A percentile compares a stretch with the other conserved stretches of the same genome.
phyloP scores from a whole-genome alignment of 2,113 vertebrate species.

The Quiscalus mexicanus region DNA sequence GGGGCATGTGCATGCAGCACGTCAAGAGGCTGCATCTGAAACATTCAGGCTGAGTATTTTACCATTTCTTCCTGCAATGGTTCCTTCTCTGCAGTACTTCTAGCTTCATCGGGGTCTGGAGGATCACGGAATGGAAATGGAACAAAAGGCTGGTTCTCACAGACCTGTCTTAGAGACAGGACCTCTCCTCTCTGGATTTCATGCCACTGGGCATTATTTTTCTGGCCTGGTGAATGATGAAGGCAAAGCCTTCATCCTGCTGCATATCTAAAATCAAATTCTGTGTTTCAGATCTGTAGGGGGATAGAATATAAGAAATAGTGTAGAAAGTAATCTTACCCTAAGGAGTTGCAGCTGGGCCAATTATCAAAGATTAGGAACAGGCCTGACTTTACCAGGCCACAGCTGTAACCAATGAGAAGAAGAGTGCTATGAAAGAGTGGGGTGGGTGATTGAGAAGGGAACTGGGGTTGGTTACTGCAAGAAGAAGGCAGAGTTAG shows the following conservation, averaged over 20 bases:
- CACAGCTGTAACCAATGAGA: too few species aligned
- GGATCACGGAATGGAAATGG: slow-evolving; percentile 64
- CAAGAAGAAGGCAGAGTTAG: too few species aligned
- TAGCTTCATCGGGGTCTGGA: slow-evolving; percentile 67
- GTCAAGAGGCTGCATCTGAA: slow-evolving; percentile 86
- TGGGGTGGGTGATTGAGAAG: too few species aligned
- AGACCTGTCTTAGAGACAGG: slow-evolving; percentile 84
- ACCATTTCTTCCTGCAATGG: slow-evolving; percentile 81
- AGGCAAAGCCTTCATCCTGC: slow-evolving; percentile 71
- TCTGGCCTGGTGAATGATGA: slow-evolving; percentile 72
- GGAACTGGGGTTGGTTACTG: too few species aligned
- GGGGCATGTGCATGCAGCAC: slow-evolving; percentile 46
- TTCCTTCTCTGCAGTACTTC: slow-evolving; percentile 78
- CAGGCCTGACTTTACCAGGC: too few species aligned
- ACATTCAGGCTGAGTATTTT: slow-evolving; percentile 86
- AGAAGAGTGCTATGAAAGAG: too few species aligned
- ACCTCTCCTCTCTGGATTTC: slow-evolving; percentile 87
- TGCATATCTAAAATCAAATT: slow-evolving; percentile 73
- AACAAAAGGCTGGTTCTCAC: slow-evolving; percentile 86
- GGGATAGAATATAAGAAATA: too few species aligned
- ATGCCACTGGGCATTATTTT: slow-evolving; percentile 78
- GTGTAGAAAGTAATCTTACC: too few species aligned
- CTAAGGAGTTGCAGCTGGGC: too few species aligned
- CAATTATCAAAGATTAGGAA: too few species aligned
- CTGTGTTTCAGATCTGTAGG: slow-evolving; percentile 21